Conservation (phyloP, 2,113 vertebrate species). For the Scortum barcoo region DNA sequence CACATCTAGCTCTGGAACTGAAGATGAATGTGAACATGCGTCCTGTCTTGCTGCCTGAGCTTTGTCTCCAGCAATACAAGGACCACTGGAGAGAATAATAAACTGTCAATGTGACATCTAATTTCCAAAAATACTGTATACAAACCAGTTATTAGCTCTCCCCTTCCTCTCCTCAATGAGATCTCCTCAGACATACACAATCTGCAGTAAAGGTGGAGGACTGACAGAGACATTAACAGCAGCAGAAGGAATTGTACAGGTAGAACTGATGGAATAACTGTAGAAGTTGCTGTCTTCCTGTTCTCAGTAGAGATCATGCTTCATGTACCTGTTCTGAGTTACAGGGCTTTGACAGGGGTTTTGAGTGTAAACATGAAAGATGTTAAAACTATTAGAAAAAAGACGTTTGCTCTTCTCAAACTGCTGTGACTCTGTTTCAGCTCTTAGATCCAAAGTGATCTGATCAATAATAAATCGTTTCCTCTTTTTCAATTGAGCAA, state of each 20-base stretch:
- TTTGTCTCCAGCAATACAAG: not conserved
- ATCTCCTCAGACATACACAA: not conserved
- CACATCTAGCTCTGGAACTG: conserved; percentile 6
- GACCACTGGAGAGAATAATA: not conserved
- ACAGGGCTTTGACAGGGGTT: not conserved
- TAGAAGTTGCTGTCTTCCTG: not conserved
- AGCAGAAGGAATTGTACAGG: not conserved
- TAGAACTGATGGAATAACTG: not conserved
- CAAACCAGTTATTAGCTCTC: not conserved
- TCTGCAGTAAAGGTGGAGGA: not conserved
- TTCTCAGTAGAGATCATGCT: not conserved
- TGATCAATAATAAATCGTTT: conserved; percentile 46
- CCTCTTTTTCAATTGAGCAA: conserved; percentile 12
- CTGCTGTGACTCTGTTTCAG: not conserved
- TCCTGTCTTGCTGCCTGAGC: not conserved
- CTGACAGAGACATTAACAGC: not conserved
- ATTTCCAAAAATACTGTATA: not conserved
- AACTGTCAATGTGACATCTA: not conserved
- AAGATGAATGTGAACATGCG: conserved; percentile 2
- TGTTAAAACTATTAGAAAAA: not conserved
- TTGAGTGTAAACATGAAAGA: not conserved
- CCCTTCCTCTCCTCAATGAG: too few relatives aligned
- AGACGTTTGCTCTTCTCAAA: conserved; percentile 3
- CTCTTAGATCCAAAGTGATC: not conserved
- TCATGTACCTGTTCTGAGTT: not conserved